These are phyloP conservation scores for Nothoprocta perdicaria DNA, from an alignment of 2,113 vertebrate species.

Conservation along the genomic window DNA sequence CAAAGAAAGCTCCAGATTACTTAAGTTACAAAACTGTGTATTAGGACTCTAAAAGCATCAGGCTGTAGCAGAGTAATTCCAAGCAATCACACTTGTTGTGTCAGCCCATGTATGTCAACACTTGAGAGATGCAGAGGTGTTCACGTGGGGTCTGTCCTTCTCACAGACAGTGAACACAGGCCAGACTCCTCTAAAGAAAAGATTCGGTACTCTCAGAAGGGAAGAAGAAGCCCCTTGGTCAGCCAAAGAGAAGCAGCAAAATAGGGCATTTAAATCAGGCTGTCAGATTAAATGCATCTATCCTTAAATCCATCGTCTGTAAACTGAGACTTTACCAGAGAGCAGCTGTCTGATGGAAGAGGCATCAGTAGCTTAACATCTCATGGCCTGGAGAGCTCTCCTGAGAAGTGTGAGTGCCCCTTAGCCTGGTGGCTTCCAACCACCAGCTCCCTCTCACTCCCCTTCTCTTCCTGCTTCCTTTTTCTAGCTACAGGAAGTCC, in stretches of 20 bases:
- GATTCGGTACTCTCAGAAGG: not conserved
- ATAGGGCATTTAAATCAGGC: not conserved
- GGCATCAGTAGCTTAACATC: not conserved
- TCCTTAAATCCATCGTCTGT: not conserved
- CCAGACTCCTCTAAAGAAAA: not conserved
- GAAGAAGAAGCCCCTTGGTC: not conserved
- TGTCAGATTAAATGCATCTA: not conserved
- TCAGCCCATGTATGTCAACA: not conserved
- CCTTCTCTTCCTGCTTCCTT: no score
- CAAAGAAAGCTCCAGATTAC: not conserved
- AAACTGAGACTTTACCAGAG: not conserved
- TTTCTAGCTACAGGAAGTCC: no score
- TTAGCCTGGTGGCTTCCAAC: not conserved
- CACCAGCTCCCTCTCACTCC: not conserved
- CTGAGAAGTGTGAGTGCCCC: not conserved
- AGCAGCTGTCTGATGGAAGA: not conserved
- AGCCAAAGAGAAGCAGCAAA: not conserved
- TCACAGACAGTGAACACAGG: not conserved
- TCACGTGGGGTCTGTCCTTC: not conserved
- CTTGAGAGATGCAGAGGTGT: not conserved
- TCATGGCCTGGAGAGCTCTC: not conserved
- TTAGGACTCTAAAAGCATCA: not conserved
- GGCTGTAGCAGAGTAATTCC: not conserved
- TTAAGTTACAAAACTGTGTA: not conserved
- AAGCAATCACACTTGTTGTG: not conserved